Conservation (phyloP, 23 tunicate species). For the Halocynthia roretzi region DNA sequence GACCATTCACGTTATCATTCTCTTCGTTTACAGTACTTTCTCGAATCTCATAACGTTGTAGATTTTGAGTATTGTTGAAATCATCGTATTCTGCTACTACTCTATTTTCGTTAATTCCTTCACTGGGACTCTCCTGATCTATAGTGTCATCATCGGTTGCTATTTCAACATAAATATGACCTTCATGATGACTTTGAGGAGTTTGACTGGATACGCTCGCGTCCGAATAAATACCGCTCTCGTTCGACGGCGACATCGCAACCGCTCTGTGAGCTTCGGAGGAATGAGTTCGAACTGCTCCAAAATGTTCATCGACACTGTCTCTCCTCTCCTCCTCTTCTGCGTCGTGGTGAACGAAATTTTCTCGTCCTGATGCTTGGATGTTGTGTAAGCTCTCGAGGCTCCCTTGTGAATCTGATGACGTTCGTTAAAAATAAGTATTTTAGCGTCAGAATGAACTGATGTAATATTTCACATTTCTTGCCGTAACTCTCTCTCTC, state of each 20-base stretch:
- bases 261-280: conserved; percentile 2
- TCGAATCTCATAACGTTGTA: too few relatives aligned
- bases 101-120: background rate
- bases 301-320: conserved; percentile 7
- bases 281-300: background rate
- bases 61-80: background rate
- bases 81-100: background rate
- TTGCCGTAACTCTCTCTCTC: too few relatives aligned
- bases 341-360: background rate
- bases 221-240: conserved; percentile 21
- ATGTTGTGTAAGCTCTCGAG: background rate
- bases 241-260: conserved; percentile 17
- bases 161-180: background rate
- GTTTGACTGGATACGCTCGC: conserved; percentile 16
- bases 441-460: too few relatives aligned
- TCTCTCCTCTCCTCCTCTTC: conserved; percentile 10
- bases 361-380: background rate
- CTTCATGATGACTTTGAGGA: background rate
- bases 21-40: too few relatives aligned
- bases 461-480: too few relatives aligned
- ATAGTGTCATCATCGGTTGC: background rate
- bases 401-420: too few relatives aligned
- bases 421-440: too few relatives aligned
- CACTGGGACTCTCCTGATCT: background rate
- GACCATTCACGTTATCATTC: too few relatives aligned